phyloP scores from a whole-genome alignment of 2,888 invertebrate species.

The Seira sanloemensis region DNA sequence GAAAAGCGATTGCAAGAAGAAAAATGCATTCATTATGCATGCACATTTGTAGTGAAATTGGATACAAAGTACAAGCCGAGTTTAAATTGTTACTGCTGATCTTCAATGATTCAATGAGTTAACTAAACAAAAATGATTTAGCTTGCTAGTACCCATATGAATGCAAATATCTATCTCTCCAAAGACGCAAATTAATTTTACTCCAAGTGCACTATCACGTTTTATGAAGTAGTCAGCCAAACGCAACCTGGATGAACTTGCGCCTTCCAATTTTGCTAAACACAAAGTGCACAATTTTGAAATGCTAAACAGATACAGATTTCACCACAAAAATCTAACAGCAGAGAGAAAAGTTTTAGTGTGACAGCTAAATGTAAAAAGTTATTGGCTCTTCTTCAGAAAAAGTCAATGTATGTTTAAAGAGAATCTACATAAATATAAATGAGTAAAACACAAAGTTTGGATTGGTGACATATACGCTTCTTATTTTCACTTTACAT shows the following conservation, averaged over 20 bases:
- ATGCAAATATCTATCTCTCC: no score
- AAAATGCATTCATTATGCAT: no score
- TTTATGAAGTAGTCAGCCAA: not conserved
- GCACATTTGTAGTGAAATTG: no score
- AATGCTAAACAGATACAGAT: no score
- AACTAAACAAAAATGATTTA: no score
- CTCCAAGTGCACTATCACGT: not conserved
- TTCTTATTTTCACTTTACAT: not conserved
- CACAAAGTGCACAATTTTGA: not conserved
- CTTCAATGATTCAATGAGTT: no score
- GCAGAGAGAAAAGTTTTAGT: not conserved
- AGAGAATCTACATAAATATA: not conserved
- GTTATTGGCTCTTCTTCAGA: constrained; percentile 34
- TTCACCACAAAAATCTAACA: no score
- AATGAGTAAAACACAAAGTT: not conserved
- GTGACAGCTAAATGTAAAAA: not conserved
- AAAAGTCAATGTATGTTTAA: constrained; percentile 29
- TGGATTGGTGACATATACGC: not conserved
- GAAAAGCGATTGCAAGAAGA: no score
- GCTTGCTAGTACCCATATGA: no score
- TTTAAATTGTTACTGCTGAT: no score
- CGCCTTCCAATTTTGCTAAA: not conserved
- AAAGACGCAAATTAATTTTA: no score
- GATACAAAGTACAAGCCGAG: no score
- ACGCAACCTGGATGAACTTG: not conserved